A percentile compares a stretch with the other conserved stretches of the same genome.
Evolutionary conservation across 2,113 vertebrate species (phyloP).

Genomic region (Scophthalmus maximus): DNA sequence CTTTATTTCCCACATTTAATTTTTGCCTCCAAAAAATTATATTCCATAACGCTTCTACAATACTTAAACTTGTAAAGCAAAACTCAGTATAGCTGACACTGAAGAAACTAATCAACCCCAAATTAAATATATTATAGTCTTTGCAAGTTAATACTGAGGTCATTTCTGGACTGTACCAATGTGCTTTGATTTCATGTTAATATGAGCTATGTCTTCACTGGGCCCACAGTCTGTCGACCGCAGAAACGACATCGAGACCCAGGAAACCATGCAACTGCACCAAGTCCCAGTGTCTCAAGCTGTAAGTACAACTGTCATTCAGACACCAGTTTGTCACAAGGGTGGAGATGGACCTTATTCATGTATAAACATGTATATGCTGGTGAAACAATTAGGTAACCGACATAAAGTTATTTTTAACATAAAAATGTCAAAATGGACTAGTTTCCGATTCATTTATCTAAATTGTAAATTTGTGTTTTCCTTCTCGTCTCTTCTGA

Average conservation of each 20-base stretch:
- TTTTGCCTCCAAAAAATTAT: too few species aligned
- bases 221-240: slow-evolving; percentile 82
- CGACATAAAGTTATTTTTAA: too few species aligned
- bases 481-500: too few species aligned
- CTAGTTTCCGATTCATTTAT: too few species aligned
- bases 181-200: neutral
- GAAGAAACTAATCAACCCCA: neutral
- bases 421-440: too few species aligned
- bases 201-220: neutral
- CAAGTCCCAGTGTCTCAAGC: slow-evolving; percentile 96
- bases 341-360: neutral
- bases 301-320: slow-evolving; percentile 87
- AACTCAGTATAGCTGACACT: too few species aligned
- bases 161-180: neutral
- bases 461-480: too few species aligned
- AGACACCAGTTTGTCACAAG: neutral
- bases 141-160: neutral
- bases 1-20: too few species aligned
- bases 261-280: slow-evolving; percentile 99
- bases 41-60: too few species aligned
- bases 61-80: too few species aligned
- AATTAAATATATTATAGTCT: neutral
- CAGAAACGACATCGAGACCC: slow-evolving; percentile 91
- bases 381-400: neutral
- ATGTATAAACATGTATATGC: neutral